Percentiles rank a stretch among this genome's conserved stretches.
Evolutionary conservation across 2,797 vertebrate species (phyloP).

Genomic region (Coilia nasus): DNA sequence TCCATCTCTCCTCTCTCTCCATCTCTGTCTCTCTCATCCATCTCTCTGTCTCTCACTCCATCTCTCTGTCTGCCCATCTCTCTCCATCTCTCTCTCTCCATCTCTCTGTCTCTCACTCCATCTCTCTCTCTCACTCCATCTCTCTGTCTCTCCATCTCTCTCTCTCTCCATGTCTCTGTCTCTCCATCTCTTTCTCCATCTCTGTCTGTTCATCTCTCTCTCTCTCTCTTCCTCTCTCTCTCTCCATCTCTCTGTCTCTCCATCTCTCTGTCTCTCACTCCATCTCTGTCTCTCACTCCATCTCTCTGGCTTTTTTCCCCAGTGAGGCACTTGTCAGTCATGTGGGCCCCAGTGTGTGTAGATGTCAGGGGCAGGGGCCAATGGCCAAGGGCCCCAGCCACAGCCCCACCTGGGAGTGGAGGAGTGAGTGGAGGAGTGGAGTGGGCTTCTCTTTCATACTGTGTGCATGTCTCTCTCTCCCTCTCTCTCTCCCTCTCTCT

Average conservation of each 20-base stretch:
- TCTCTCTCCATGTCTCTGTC: neutral
- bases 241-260: too few relatives aligned
- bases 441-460: slow-evolving; percentile 50
- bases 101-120: neutral
- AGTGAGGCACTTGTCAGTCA: too few relatives aligned
- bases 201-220: too few relatives aligned
- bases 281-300: too few relatives aligned
- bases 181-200: neutral
- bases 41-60: neutral
- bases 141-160: neutral
- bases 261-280: too few relatives aligned
- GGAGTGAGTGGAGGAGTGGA: too few relatives aligned
- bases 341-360: slow-evolving; percentile 45
- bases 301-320: too few relatives aligned
- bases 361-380: slow-evolving; percentile 59
- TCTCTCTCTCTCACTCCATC: neutral
- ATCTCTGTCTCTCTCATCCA: neutral
- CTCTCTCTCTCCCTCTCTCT: neutral
- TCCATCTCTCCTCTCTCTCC: slow-evolving; percentile 3
- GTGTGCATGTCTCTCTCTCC: neutral
- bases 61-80: slow-evolving; percentile 38
- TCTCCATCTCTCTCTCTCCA: slow-evolving; percentile 47
- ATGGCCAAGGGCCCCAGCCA: slow-evolving; percentile 65
- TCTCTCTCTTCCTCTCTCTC: too few relatives aligned
- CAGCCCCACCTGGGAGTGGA: slow-evolving; percentile 50